Base-by-base conservation (phyloP, 2,888 invertebrate genomes). In the Tiphia femorata region DNA sequence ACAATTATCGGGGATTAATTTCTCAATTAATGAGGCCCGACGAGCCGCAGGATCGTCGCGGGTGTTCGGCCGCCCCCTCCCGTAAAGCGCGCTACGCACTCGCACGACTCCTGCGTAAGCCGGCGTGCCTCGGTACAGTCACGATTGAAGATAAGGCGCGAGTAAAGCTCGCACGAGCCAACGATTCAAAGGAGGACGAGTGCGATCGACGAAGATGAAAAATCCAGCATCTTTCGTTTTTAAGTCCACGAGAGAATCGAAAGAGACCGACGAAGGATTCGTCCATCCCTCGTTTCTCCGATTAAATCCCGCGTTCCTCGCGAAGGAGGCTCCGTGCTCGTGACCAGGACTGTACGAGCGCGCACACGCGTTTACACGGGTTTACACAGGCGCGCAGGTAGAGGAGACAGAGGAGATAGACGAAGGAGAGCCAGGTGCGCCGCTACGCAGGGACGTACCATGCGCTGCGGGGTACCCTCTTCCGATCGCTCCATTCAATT, bases 401-500 rank as follows among this genome's bases (percentile, higher is more conserved):
- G 35, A 2, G 46, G 33, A 52, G 27, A 35, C 25, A 41, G 35
- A 37, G 27, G 40, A 42, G 12, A 25, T 5, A 42, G 42, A 25
- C 10, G 16, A 27, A 12, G 10, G 10, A 14, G 16, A 19, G 29
- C n/a, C 33, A 37, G 37, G 37, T 16, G 37, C 17, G 10, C 2
- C 10, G 17, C 14, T 3, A 19, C 10, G n/a, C 43, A 44, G 43
- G 20, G 20, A 44, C 47, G 20, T 23, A 47, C 5, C 21, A 10
- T 4, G 1, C 47, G 58, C 74, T 23, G 70, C 73, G 73, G 76
- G 76, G 63, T 69, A 49, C 53, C 61, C n/a, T n/a, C n/a, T n/a
- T n/a, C 63, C 72, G 70, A 75, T 74, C 73, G 70, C 59, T 65
- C 74, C 79, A 81, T 80, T 81, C 80, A 80, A 81, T 81, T 81